Conservation (phyloP, 2,888 invertebrate species). For the Eupithecia tripunctaria region DNA sequence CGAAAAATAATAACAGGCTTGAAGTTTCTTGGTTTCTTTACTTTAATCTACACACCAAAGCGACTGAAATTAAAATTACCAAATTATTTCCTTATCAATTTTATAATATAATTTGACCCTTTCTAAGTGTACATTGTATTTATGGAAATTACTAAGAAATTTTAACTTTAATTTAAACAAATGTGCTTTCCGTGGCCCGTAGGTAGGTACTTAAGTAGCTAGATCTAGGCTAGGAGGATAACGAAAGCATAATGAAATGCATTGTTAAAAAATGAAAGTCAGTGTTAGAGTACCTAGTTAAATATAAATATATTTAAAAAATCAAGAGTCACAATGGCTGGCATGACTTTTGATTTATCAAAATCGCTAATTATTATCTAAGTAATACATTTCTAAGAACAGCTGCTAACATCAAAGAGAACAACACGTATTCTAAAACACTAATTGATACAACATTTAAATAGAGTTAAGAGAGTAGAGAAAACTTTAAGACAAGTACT, state of each 20-base stretch:
- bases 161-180: too few species aligned
- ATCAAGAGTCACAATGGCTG: conserved; percentile 84
- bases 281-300: conserved; percentile 50
- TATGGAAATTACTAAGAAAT: too few species aligned
- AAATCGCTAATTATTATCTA: conserved; percentile 44
- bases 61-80: too few species aligned
- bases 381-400: conserved; percentile 22
- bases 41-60: too few species aligned
- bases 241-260: neutral
- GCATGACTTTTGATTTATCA: conserved; percentile 75
- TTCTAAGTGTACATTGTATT: too few species aligned
- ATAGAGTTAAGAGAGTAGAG: conserved; percentile 33
- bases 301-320: conserved; percentile 76
- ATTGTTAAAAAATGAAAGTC: conserved; percentile 53
- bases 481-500: neutral
- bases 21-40: too few species aligned
- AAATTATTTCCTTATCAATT: too few species aligned
- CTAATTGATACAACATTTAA: conserved; percentile 10
- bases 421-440: conserved; percentile 20
- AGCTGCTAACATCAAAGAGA: conserved; percentile 36
- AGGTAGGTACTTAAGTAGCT: too few species aligned
- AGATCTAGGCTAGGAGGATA: neutral
- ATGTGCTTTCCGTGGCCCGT: too few species aligned
- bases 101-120: too few species aligned
- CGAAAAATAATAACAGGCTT: too few species aligned